Conservation (phyloP, 2,113 vertebrate species). For the Neofelis nebulosa region DNA sequence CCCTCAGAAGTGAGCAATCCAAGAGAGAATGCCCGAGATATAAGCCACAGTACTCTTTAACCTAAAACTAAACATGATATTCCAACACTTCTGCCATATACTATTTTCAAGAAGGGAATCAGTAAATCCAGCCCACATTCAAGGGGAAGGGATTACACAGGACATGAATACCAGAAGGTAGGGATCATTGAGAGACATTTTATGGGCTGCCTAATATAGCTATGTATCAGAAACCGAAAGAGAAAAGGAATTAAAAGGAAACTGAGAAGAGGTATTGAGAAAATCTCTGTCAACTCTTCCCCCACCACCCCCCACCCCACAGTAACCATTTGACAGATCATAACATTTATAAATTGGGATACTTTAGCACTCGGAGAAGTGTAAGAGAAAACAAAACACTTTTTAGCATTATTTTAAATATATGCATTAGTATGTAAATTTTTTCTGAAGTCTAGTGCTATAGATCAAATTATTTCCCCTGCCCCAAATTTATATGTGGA, state of each 20-base stretch:
- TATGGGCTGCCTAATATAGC: background rate
- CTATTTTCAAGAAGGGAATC: background rate
- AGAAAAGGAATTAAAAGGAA: background rate
- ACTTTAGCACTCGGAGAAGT: background rate
- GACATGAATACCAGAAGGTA: background rate
- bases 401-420: slow-evolving; percentile 20
- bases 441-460: slow-evolving; percentile 8
- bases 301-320: rapidly evolving
- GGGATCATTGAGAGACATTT: background rate
- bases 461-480: background rate
- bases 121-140: background rate
- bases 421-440: slow-evolving; percentile 31
- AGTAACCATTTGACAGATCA: background rate
- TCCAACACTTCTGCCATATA: background rate
- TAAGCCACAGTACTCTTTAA: background rate
- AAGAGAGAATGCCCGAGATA: background rate
- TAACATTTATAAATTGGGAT: background rate
- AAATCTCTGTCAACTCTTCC: background rate
- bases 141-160: background rate
- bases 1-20: background rate
- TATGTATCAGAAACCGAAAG: slow-evolving; percentile 40
- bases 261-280: background rate
- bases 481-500: background rate
- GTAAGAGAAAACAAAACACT: background rate
- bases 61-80: background rate